Evolutionary conservation across 1,140 invertebrate species (phyloP), one percentile per base, ranked within the genome.

Genomic region (Zaprionus gabonicus): DNA sequence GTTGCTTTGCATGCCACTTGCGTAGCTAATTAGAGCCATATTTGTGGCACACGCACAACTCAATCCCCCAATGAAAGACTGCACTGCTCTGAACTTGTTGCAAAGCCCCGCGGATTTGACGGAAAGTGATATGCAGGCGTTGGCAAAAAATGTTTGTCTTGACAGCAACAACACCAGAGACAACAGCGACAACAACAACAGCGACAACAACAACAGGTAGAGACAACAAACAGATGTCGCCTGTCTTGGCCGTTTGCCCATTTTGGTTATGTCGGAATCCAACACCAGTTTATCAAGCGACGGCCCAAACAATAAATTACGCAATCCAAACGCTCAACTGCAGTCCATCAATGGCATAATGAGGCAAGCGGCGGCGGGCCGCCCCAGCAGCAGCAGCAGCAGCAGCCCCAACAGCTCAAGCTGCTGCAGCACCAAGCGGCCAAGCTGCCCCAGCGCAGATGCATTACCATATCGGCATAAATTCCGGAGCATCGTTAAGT

Each of bases 401-500:
- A 51, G 34, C 71, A 64, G 53, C 20, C 20, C 5, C 56, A 46
- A 28, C 62, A 28, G 41, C 65, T 34, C 31, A 34, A 56, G 38
- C 44, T 60, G 20, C 44, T 56, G 20, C 38, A 72, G 25, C 69
- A 46, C 20, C 46, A 51, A 23, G n/a, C 68, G n/a, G n/a, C 41
- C 41, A 46, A 71, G 70, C 55, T 53, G 70, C 66, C 74, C 76
- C 82, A 78, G 67, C 64, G 70, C 62, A 71, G 81, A 87, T 87
- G 84, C 83, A 91, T 91, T 85, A 91, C 84, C 84, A 91, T 91
- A 91, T 91, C 88, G 84, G 88, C 81, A 90, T 91, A 91, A 91
- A 91, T 91, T 91, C 90, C 88, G 85, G 88, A 82, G 90, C 88
- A 91, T 90, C 88, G 88, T 91, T 91, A 91, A 91, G 88, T 91